These are phyloP conservation scores for Laupala kohalensis DNA, from an alignment of 1,140 invertebrate genomes.

Conservation along the genomic window DNA sequence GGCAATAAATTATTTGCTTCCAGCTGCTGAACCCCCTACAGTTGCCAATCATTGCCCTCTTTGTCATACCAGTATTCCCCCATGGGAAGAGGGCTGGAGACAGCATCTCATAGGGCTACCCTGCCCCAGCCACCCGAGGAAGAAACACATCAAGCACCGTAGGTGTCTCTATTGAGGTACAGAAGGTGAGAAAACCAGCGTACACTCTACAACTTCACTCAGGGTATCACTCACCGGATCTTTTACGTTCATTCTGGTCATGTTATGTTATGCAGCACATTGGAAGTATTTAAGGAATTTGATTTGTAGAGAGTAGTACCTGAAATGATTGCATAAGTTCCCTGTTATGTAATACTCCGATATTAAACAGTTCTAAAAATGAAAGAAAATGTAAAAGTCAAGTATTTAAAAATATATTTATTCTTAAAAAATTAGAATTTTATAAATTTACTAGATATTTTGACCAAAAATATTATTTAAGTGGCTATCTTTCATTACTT, in stretches of 20 bases:
- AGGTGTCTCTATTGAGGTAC: background rate
- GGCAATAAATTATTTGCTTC: no score
- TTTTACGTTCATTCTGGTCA: background rate
- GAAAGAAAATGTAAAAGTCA: no score
- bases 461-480: no score
- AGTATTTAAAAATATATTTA: no score
- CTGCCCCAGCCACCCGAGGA: conserved; percentile 38
- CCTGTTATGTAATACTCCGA: no score
- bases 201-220: background rate
- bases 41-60: conserved; percentile 51
- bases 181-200: background rate
- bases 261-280: background rate
- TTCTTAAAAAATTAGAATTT: no score
- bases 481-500: no score
- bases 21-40: conserved; percentile 27
- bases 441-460: no score
- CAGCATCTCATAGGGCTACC: conserved; percentile 45
- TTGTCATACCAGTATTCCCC: conserved; percentile 50
- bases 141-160: conserved; percentile 22
- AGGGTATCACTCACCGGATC: background rate
- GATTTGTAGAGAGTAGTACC: no score
- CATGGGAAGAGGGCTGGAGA: conserved; percentile 47
- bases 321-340: no score
- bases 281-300: no score
- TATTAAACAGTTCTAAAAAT: no score